phyloP scores from a whole-genome alignment of 2,113 vertebrate genomes.

The Myotis lucifugus region DNA sequence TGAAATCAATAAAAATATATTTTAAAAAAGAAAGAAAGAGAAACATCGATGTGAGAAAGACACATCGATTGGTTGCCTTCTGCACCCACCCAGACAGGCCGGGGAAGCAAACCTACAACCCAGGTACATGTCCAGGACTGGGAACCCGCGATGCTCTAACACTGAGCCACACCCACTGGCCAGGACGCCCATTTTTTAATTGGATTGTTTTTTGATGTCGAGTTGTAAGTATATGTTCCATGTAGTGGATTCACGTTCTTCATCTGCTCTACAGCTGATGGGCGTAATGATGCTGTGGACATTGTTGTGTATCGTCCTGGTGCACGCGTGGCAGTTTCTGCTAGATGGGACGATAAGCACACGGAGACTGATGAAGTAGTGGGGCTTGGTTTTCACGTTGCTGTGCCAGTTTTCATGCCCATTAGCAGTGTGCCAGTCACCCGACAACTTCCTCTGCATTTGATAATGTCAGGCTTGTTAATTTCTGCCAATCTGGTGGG shows the following conservation, averaged over 20 bases:
- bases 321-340: not conserved
- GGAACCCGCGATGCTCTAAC: too few relatives aligned
- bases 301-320: not conserved
- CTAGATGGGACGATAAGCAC: not conserved
- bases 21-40: too few relatives aligned
- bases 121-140: too few relatives aligned
- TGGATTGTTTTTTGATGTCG: not conserved
- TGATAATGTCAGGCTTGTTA: not conserved
- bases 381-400: not conserved
- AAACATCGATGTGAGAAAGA: too few relatives aligned
- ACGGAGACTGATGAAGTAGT: not conserved
- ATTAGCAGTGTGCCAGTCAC: not conserved
- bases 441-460: not conserved
- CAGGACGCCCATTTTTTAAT: not conserved
- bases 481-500: not conserved
- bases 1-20: too few relatives aligned
- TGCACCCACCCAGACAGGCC: too few relatives aligned
- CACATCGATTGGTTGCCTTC: too few relatives aligned
- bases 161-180: too few relatives aligned
- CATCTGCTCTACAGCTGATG: not conserved
- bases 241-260: not conserved
- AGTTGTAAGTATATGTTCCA: not conserved
- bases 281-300: not conserved
- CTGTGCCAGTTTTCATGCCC: not conserved
- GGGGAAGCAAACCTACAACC: too few relatives aligned